Percentiles rank a stretch among this genome's conserved stretches.
Conservation (phyloP, 2,113 vertebrate species). For the Caranx melampygus region DNA sequence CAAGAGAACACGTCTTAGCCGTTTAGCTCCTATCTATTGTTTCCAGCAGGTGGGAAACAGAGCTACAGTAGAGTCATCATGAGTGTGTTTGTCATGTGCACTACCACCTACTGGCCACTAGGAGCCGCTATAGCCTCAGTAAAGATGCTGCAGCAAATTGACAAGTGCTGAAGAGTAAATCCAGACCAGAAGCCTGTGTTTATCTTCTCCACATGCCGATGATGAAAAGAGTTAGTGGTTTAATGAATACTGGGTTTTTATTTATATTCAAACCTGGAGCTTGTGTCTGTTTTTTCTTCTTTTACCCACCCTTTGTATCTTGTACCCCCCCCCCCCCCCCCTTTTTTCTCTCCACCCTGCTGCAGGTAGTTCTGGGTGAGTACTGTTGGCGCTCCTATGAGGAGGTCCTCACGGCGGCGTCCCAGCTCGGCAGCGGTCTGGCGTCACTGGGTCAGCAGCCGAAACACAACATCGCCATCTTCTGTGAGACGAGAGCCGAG, state of each 20-base stretch:
- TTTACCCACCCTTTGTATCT: neutral
- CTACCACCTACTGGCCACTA: constrained; percentile 36
- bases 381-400: constrained; percentile 92
- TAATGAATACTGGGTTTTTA: neutral
- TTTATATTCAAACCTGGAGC: neutral
- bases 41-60: constrained; percentile 10
- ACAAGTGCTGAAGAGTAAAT: no score
- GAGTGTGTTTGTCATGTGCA: constrained; percentile 23
- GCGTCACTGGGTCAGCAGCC: constrained; percentile 89
- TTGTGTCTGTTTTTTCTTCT: neutral
- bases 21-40: constrained; percentile 7
- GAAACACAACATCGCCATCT: constrained; percentile 92
- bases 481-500: constrained; percentile 95
- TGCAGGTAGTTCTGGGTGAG: constrained; percentile 92
- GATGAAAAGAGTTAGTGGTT: neutral
- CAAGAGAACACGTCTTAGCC: constrained; percentile 30
- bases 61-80: constrained; percentile 1
- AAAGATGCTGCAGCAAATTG: neutral
- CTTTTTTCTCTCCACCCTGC: neutral
- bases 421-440: constrained; percentile 90
- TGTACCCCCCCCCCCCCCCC: neutral
- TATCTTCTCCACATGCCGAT: neutral
- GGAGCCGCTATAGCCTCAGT: constrained; percentile 57
- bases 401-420: constrained; percentile 85
- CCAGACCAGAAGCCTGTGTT: constrained; percentile 33